Percentiles rank a stretch among this genome's conserved stretches.
These are phyloP conservation scores for Cyclura pinguis DNA, from an alignment of 2,797 vertebrate genomes.

Conservation along the genomic window DNA sequence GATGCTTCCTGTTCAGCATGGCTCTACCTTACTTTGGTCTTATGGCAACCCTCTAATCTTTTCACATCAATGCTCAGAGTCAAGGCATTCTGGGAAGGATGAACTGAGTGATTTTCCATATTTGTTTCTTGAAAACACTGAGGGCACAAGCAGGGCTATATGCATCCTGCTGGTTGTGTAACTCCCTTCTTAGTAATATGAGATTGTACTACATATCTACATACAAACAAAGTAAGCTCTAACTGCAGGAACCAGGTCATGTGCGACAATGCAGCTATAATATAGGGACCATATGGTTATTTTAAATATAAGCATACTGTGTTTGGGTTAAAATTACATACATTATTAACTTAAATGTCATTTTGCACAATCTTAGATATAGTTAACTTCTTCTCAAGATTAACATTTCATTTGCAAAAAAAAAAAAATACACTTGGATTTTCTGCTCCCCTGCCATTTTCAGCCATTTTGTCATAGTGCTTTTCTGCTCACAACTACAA, in stretches of 20 bases:
- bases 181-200: not conserved
- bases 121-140: not conserved
- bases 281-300: not conserved
- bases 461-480: not conserved
- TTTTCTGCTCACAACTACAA: conserved; percentile 8
- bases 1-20: no score
- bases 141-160: not conserved
- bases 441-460: not conserved
- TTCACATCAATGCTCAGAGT: no score
- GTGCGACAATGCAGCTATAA: not conserved
- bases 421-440: not conserved
- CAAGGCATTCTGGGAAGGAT: no score
- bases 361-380: not conserved
- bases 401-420: conserved; percentile 1
- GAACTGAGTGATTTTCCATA: no score
- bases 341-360: conserved; percentile 12
- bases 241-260: not conserved
- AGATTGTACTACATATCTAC: not conserved
- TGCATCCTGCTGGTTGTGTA: no score
- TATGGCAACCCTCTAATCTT: no score
- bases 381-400: conserved; percentile 22
- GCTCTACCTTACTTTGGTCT: no score
- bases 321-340: not conserved
- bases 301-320: not conserved
- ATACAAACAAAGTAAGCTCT: not conserved